Conservation (phyloP, 2,113 vertebrate species). For the Lynx canadensis region DNA sequence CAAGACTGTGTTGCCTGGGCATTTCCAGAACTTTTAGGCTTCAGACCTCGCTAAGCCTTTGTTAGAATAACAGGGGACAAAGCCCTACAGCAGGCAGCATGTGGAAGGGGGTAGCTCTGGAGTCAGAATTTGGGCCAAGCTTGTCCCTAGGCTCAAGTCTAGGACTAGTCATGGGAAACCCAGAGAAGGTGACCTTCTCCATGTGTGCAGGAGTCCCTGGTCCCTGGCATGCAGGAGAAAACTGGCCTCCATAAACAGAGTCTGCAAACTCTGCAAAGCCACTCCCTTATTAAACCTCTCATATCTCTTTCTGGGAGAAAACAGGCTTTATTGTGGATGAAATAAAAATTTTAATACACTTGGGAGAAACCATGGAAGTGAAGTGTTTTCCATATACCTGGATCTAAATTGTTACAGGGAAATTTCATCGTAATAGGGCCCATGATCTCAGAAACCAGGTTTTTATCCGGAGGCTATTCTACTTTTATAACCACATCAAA, state of each 20-base stretch:
- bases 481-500: slow-evolving; percentile 68
- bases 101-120: not conserved
- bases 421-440: slow-evolving; percentile 67
- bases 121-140: not conserved
- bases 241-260: not conserved
- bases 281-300: slow-evolving; percentile 29
- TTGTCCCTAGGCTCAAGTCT: not conserved
- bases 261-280: not conserved
- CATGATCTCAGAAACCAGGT: slow-evolving; percentile 67
- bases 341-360: slow-evolving; percentile 71
- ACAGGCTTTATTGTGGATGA: not conserved
- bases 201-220: not conserved
- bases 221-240: not conserved
- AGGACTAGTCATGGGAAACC: not conserved
- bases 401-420: slow-evolving; percentile 62
- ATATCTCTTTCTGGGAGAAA: slow-evolving; percentile 62
- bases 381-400: slow-evolving; percentile 75
- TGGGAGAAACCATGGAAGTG: slow-evolving; percentile 51
- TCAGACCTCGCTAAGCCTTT: not conserved
- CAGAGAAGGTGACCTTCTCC: not conserved
- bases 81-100: not conserved
- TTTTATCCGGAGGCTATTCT: slow-evolving; percentile 69
- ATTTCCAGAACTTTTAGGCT: not conserved
- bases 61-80: not conserved
- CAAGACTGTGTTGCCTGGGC: not conserved